Evolutionary conservation across 53 echinoderm and acorn worm genomes (phyloP).

Genomic region (Paracentrotus lividus): DNA sequence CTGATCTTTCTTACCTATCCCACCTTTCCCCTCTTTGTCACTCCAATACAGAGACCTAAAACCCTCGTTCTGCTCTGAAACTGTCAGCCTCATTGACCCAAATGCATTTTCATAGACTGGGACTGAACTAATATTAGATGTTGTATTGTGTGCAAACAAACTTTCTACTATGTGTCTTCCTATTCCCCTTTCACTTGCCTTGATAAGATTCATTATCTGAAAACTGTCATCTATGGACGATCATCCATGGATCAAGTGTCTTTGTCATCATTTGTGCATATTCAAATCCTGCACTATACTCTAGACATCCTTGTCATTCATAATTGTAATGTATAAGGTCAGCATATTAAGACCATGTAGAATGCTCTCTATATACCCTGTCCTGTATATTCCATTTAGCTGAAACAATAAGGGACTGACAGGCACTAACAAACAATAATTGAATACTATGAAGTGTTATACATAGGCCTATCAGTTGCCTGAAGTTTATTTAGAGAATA

Average conservation of each 20-base stretch:
- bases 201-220: not conserved
- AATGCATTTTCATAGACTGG: constrained; percentile 50
- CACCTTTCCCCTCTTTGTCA: not conserved
- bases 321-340: too few relatives aligned
- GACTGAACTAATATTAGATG: constrained; percentile 36
- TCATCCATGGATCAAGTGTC: not conserved
- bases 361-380: too few relatives aligned
- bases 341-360: too few relatives aligned
- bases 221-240: constrained; percentile 2
- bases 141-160: constrained; percentile 39
- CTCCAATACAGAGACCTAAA: constrained; percentile 29
- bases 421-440: too few relatives aligned
- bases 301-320: too few relatives aligned
- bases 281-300: not conserved
- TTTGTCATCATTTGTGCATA: not conserved
- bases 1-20: not conserved
- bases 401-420: too few relatives aligned
- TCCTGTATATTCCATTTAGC: too few relatives aligned
- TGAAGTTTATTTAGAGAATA: too few relatives aligned
- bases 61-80: not conserved
- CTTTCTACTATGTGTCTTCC: not conserved
- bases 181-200: constrained; percentile 2
- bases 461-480: too few relatives aligned
- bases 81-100: constrained; percentile 37
- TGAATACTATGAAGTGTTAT: too few relatives aligned